These are phyloP conservation scores for Eleginops maclovinus DNA, from an alignment of 2,113 vertebrate genomes.

Conservation along the genomic window DNA sequence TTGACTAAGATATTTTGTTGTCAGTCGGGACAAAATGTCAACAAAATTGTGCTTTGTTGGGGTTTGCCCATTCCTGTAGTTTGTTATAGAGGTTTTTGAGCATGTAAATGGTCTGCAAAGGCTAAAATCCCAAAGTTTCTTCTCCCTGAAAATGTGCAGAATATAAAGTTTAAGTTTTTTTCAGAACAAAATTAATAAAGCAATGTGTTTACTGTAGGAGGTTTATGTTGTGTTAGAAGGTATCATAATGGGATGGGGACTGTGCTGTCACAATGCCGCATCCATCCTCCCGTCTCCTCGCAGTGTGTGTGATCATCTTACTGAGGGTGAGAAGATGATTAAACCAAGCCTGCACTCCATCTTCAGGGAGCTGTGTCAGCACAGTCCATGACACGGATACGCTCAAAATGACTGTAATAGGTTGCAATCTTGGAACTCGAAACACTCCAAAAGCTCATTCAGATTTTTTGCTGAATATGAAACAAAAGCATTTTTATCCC, in stretches of 20 bases:
- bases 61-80: no score
- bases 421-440: conserved; percentile 68
- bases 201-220: conserved; percentile 7
- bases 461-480: conserved; percentile 75
- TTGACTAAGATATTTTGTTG: conserved; percentile 9
- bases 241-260: conserved; percentile 9
- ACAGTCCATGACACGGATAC: conserved; percentile 64
- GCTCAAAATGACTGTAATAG: conserved; percentile 59
- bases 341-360: conserved; percentile 61
- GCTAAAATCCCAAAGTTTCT: no score
- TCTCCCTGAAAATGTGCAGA: no score
- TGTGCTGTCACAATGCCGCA: conserved; percentile 26
- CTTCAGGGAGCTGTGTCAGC: conserved; percentile 75
- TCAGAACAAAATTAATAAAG: neutral
- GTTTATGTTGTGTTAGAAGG: conserved; percentile 2
- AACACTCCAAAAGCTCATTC: conserved; percentile 55
- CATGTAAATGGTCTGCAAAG: no score
- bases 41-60: no score
- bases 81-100: no score
- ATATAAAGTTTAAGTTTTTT: no score
- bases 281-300: conserved; percentile 46
- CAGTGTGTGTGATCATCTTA: conserved; percentile 21
- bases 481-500: conserved; percentile 60
- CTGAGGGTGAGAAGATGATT: conserved; percentile 64
- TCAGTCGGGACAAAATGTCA: neutral